Base-by-base conservation (phyloP, 2,888 invertebrate species). In the Cotesia congregata region DNA sequence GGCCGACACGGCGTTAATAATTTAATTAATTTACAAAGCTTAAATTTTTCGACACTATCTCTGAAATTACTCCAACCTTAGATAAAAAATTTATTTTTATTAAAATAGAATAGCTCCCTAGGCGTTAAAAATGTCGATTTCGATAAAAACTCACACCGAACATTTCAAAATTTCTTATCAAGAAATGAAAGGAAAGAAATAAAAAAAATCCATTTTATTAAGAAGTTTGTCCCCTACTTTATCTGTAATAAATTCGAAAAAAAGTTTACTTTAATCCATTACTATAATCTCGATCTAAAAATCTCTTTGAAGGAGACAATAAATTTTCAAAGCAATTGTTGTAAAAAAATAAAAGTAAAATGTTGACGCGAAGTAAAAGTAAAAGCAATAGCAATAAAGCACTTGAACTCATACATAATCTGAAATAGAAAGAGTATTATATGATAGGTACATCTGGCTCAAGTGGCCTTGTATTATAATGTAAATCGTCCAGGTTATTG, bases 401-500 rank as follows among this genome's bases (percentile, higher is more conserved):
- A 60, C 60, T 70, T 40, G 62, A 71, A 71, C 71, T 50, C 71
- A 78, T 79, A 61, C 71, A 78, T 80, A 80, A 79, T 78, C 76
- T 74, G 65, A 67, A 67, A 61, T 74, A 67, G 62, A 71, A 30
- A 75, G 72, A 78, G 69, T 65, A 79, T 65, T 77, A 73, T 72
- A 78, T 80, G 77, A 79, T 77, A 77, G 76, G 79, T 79, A 78
- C 80, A 79, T 74, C 76, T 77, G 79, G 75, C 67, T 79, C 62
- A 65, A 77, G 76, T 71, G 79, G 75, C 82, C 80, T 83, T 77
- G 81, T 80, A 86, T 86, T 86, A 86, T 86, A 83, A 86, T 86
- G 86, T 84, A 86, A 86, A 86, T 86, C 59, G 83, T 83, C 80
- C 78, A 80, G 67, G 79, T 85, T 85, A 85, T 85, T 85, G 85